Base-by-base conservation (phyloP, 2,888 invertebrate species). In the Nomada lathburiana region DNA sequence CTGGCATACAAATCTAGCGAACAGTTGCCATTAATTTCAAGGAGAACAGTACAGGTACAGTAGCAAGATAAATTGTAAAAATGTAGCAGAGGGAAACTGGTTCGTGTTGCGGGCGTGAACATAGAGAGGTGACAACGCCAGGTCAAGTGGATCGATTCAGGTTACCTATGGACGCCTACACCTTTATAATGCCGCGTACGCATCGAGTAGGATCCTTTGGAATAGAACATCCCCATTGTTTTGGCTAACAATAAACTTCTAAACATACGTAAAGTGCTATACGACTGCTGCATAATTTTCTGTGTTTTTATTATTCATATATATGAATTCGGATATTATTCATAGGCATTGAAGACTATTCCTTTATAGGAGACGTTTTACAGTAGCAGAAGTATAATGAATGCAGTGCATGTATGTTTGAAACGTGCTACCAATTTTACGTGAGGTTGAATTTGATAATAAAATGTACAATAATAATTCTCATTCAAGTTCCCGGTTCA, bases 91-190 rank as follows among this genome's bases (percentile, higher is more conserved):
- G 75, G 67, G 75, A 85, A 82, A 76, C 89, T 80, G 78, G 80
- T 52, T 74, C 84, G 70, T 83, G 78, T 76, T 80, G 75, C 74
- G 76, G 76, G 76, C 69, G 78, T 71, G 82, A 82, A 88, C 77
- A 80, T 64, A 80, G 71, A 63, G 76, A 83, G 85, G 78, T 72
- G 85, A 76, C 74, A 82, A 84, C 89, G 85, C 88, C 91, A 89
- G 92, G 92, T 92, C 92, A 92, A 92, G 90, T 91, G 92, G 92
- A 93, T 93, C 92, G 92, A 93, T 93, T 88, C 90, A 90, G 89
- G 90, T 91, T 91, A 88, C 87, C 89, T 88, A 83, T 86, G 77
- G 81, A 81, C 80, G 77, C 80, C 77, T 81, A 82, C 84, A 79
- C 85, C 78, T 87, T 86, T 52, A 50, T 57, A 72, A 67, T 64